Conservation (phyloP, 2,797 vertebrate species). For the Rhynchonycteris naso region DNA sequence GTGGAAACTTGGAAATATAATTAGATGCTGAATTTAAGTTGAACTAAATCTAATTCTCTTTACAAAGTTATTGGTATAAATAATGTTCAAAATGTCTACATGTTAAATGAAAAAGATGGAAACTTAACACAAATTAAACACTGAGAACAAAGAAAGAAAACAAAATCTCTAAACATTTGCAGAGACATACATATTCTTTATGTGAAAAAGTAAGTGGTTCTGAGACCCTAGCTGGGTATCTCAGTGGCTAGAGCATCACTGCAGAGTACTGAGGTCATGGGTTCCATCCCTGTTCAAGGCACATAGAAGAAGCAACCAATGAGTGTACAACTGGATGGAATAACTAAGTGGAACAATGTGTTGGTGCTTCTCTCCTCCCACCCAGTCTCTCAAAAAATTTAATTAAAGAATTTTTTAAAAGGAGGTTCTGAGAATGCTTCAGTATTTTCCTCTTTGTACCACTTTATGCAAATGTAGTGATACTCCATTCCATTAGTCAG, state of each 20-base stretch:
- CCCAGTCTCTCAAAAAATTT: too few species aligned
- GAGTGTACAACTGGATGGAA: too few species aligned
- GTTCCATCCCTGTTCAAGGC: too few species aligned
- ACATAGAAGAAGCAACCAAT: too few species aligned
- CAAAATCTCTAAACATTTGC: background rate
- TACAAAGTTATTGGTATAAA: conserved; percentile 25
- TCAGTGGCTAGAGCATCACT: too few species aligned
- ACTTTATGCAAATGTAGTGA: background rate
- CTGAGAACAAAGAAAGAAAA: background rate
- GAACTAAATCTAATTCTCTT: background rate
- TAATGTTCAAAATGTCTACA: background rate
- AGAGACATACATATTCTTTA: background rate
- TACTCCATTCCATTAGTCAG: background rate
- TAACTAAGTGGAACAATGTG: too few species aligned
- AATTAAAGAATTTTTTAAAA: background rate
- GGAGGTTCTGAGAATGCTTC: background rate
- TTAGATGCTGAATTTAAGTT: background rate
- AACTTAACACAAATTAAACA: background rate
- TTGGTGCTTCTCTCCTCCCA: too few species aligned
- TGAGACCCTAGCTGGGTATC: too few species aligned
- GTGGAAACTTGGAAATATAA: conserved; percentile 6
- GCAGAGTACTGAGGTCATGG: too few species aligned
- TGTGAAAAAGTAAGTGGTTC: background rate
- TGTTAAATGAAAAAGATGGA: background rate
- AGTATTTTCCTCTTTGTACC: background rate